Percentiles rank a stretch among this genome's conserved stretches.
Evolutionary conservation across 30 jellyfish, hydroid and myxozoan genomes (phyloP).

Genomic region (Clytia hemisphaerica): DNA sequence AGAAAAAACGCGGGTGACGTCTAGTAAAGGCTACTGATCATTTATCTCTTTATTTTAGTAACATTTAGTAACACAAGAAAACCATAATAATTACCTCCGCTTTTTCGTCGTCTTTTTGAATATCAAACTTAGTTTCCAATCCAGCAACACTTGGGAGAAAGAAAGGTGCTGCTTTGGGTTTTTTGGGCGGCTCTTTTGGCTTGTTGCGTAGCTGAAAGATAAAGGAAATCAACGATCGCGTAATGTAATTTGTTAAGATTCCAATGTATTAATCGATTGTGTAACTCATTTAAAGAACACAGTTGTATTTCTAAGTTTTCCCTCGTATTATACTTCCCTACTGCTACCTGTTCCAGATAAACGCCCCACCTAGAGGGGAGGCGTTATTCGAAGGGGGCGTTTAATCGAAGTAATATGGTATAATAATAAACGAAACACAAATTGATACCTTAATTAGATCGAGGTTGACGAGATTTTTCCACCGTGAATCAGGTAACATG

Average conservation of each 20-base stretch:
- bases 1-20: no score
- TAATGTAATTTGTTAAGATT: neutral
- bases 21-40: no score
- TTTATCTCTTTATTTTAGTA: no score
- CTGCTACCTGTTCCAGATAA: no score
- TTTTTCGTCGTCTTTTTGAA: neutral
- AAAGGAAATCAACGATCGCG: neutral
- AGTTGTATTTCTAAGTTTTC: no score
- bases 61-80: no score
- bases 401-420: no score
- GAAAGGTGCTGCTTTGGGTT: conserved; percentile 95
- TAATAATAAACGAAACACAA: neutral
- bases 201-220: conserved; percentile 67
- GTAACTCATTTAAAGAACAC: neutral
- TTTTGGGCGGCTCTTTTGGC: conserved; percentile 90
- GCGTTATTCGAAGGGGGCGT: neutral
- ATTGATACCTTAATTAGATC: conserved; percentile 74
- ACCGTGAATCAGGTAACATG: conserved; percentile 85
- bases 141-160: conserved; percentile 92
- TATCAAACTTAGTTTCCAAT: conserved; percentile 67
- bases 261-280: neutral
- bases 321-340: no score
- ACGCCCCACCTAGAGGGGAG: no score
- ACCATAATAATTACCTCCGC: neutral
- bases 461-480: conserved; percentile 73